phyloP scores from a whole-genome alignment of 2,113 vertebrate species.

The Nettapus auritus region DNA sequence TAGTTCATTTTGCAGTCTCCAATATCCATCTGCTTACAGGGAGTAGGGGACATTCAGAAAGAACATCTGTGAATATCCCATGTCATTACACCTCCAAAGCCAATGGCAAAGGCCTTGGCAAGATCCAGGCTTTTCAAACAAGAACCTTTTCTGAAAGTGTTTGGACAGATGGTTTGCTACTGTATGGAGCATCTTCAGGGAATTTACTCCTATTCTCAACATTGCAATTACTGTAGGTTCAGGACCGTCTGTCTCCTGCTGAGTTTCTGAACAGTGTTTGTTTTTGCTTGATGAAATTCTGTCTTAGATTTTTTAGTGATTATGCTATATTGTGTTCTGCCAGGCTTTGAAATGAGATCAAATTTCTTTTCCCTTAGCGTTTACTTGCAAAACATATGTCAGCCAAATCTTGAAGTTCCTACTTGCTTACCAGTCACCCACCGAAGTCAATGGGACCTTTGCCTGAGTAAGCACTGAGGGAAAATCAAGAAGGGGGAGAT shows the following conservation, averaged over 20 bases:
- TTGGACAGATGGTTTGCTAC: constrained; percentile 74
- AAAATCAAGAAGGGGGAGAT: constrained; percentile 11
- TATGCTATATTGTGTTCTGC: constrained; percentile 54
- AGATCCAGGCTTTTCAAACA: constrained; percentile 50
- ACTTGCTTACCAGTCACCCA: constrained; percentile 37
- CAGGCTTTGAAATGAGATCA: constrained; percentile 70
- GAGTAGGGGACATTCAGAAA: not conserved
- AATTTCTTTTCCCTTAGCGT: constrained; percentile 25
- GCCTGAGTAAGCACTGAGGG: constrained; percentile 18
- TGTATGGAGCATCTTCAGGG: constrained; percentile 65
- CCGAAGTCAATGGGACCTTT: not conserved
- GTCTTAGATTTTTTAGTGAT: constrained; percentile 67
- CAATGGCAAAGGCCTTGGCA: constrained; percentile 51
- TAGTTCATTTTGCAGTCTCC: constrained; percentile 14
- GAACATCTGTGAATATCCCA: constrained; percentile 60
- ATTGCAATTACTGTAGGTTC: constrained; percentile 55
- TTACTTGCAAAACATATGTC: constrained; percentile 45
- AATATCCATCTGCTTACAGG: constrained; percentile 11
- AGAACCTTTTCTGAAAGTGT: constrained; percentile 55
- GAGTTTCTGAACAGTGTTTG: constrained; percentile 62
- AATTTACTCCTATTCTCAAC: constrained; percentile 63
- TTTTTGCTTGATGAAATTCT: constrained; percentile 69
- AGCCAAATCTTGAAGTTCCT: constrained; percentile 54
- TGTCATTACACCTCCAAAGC: constrained; percentile 47
- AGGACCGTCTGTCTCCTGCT: constrained; percentile 48